Evolutionary conservation across 2,797 vertebrate genomes (phyloP).

Genomic region (Notolabrus celidotus): DNA sequence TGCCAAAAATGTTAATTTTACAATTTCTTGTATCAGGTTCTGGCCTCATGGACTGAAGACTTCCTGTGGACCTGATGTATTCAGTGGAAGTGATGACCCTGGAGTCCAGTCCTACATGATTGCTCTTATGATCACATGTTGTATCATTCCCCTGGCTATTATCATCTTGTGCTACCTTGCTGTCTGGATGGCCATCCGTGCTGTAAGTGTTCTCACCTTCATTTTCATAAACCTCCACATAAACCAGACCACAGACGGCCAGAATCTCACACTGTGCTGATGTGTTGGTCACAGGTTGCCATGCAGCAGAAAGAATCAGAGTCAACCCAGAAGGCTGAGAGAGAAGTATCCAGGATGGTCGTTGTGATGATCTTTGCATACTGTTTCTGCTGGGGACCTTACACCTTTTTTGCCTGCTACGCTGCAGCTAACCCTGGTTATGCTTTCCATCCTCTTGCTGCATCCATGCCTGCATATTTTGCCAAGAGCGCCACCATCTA

Average conservation of each 20-base stretch:
- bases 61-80: slow-evolving; percentile 93
- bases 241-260: neutral
- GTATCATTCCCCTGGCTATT: slow-evolving; percentile 83
- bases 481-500: slow-evolving; percentile 95
- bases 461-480: slow-evolving; percentile 90
- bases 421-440: slow-evolving; percentile 90
- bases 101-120: slow-evolving; percentile 91
- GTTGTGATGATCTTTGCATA: slow-evolving; percentile 89
- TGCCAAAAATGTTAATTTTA: neutral
- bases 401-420: slow-evolving; percentile 89
- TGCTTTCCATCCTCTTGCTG: slow-evolving; percentile 90
- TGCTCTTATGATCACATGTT: slow-evolving; percentile 89
- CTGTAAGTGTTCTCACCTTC: slow-evolving; percentile 76
- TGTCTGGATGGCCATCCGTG: slow-evolving; percentile 90
- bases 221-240: neutral
- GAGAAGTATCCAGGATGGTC: slow-evolving; percentile 92
- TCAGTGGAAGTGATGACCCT: slow-evolving; percentile 89
- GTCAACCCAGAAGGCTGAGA: slow-evolving; percentile 93
- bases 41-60: slow-evolving; percentile 95
- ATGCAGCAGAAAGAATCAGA: slow-evolving; percentile 92
- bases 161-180: slow-evolving; percentile 91
- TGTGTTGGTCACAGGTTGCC: slow-evolving; percentile 85
- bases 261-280: slow-evolving; percentile 18
- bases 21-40: slow-evolving; percentile 77
- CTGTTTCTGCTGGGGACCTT: slow-evolving; percentile 90